Conservation (phyloP, 2,113 vertebrate genomes). For the Aspiorhynchus laticeps region DNA sequence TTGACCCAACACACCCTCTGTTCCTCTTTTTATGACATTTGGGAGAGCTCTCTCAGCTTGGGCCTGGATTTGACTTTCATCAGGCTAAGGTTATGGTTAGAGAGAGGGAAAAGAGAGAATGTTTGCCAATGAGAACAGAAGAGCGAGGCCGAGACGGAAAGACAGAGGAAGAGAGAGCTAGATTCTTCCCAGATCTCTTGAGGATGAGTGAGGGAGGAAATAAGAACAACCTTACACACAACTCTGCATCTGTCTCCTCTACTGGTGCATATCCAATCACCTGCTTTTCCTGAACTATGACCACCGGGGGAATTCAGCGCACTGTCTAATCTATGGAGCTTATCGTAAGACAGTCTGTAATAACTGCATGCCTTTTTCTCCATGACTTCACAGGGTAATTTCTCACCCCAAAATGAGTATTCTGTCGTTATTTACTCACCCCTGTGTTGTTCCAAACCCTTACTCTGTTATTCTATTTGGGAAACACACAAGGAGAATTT, state of each 20-base stretch:
- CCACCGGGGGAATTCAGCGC: conserved; percentile 17
- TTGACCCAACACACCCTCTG: conserved; percentile 20
- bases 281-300: conserved; percentile 36
- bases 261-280: conserved; percentile 45
- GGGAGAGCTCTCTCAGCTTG: conserved; percentile 8
- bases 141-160: background rate
- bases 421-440: conserved; percentile 16
- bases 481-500: background rate
- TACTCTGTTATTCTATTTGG: background rate
- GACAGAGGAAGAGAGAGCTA: conserved; percentile 1
- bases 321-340: conserved; percentile 26
- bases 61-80: conserved; percentile 38
- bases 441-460: background rate
- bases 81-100: conserved; percentile 36
- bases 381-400: conserved; percentile 16
- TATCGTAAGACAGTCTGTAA: conserved; percentile 27
- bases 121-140: background rate
- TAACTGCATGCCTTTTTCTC: background rate
- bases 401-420: background rate
- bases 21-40: conserved; percentile 30
- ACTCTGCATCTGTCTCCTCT: conserved; percentile 25
- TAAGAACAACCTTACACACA: conserved; percentile 13
- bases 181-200: conserved; percentile 18
- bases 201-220: conserved; percentile 23
- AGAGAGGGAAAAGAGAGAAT: conserved; percentile 3